Evolutionary conservation across 1,140 invertebrate genomes (phyloP).

Genomic region (Ditylenchus dipsaci): DNA sequence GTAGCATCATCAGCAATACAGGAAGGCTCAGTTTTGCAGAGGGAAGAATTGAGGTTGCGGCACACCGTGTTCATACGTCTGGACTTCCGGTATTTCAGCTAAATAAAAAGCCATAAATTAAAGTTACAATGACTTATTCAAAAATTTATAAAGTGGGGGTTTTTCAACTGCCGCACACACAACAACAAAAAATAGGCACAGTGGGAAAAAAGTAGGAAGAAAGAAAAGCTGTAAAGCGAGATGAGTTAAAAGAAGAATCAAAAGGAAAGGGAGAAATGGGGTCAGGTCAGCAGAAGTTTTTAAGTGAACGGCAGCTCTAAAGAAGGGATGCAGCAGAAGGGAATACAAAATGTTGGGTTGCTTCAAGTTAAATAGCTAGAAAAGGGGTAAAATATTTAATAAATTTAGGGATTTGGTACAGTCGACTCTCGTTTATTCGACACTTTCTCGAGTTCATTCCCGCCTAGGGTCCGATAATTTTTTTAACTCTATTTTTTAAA

Average conservation of each 20-base stretch:
- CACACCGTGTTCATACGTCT: conserved; percentile 5
- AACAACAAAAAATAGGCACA: not conserved
- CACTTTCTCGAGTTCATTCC: too few relatives aligned
- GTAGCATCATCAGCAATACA: too few relatives aligned
- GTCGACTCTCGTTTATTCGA: too few relatives aligned
- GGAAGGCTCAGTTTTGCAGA: too few relatives aligned
- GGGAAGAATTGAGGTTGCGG: too few relatives aligned
- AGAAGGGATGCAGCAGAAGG: not conserved
- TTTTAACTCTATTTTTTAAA: too few relatives aligned
- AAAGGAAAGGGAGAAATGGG: conserved; percentile 1
- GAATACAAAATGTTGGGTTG: too few relatives aligned
- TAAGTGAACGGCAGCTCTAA: not conserved
- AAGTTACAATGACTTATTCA: not conserved
- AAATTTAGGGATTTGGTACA: too few relatives aligned
- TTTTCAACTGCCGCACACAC: not conserved
- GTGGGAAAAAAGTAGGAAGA: not conserved
- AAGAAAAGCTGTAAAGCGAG: not conserved
- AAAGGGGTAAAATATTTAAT: too few relatives aligned
- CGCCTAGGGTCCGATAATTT: too few relatives aligned
- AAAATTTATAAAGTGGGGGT: not conserved
- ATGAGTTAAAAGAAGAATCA: not conserved
- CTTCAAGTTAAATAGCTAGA: too few relatives aligned
- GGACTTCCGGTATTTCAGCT: conserved; percentile 91
- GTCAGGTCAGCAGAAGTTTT: conserved; percentile 14
- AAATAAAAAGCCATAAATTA: conserved; percentile 14